Evolutionary conservation across 2,113 vertebrate genomes (phyloP), one percentile per base, ranked within the genome.

Genomic region (Indicator indicator): DNA sequence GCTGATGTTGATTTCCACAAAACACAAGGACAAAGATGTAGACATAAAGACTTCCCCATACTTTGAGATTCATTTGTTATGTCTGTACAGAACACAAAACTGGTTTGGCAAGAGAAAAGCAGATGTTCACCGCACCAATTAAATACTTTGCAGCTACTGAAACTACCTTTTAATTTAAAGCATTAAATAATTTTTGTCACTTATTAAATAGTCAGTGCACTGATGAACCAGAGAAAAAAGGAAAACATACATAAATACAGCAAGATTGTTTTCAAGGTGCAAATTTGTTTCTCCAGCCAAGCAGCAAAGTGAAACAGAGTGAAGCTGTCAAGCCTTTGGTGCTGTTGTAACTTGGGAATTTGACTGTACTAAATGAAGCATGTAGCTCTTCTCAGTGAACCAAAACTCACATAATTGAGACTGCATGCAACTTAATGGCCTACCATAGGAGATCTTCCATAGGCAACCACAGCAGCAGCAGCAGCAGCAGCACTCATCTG

Each of bases 381-480:
- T 23, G 54, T 19, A 69, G 83, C 52, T 86, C 54, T 92, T 59
- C 58, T 63, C 64, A 63, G 59, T 60, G 86, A 86, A 74, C 64
- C 69, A 20, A 44, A 50, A 33, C 56, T 36, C 59, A 50, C 26
- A 50, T 2, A 1, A 64, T 60, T 46, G 69, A 79, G 50, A 92
- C 2, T 54, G 71, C 68, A 93, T 81, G 46, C 84, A 91, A 65
- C 1, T 50, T 77, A 80, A 44, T 36, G n/a, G 68, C 97, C 82
- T 98, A 99, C 99, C 99, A 99, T 99, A 12, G 99, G 98, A 69
- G 99, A 99, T 68, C 99, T 98, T 77, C 99, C 99, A 19, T 99
- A 99, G 11, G 99, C 99, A 73, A 99, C 99, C 67, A 99, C 99
- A 0, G 98, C 98, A 1, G 98, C 99, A 2, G 98, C 98, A 1